A percentile compares a stretch with the other conserved stretches of the same genome.
Conservation (phyloP, 1,140 invertebrate species). For the Drosophila sucinea region DNA sequence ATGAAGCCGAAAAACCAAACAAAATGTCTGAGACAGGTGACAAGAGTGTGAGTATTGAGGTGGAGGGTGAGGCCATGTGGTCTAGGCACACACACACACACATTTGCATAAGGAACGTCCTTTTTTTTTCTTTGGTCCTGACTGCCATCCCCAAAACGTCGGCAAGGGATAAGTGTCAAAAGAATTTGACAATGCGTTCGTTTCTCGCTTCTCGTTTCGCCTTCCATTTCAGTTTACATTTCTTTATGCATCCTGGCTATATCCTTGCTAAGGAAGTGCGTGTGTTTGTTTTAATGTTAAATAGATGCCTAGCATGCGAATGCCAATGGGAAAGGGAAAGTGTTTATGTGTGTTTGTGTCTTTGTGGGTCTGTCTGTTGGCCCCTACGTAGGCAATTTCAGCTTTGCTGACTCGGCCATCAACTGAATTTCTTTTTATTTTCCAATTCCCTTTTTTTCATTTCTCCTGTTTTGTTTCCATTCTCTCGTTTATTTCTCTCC, state of each 20-base stretch:
- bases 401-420: constrained; percentile 70
- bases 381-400: constrained; percentile 68
- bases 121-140: not conserved
- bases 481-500: constrained; percentile 34
- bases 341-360: constrained; percentile 40
- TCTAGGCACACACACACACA: constrained; percentile 52
- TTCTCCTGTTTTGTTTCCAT: constrained; percentile 16
- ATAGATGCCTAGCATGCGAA: constrained; percentile 24
- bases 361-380: not conserved
- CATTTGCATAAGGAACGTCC: constrained; percentile 48
- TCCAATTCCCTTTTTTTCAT: not conserved
- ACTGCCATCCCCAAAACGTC: constrained; percentile 3
- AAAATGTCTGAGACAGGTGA: constrained; percentile 69
- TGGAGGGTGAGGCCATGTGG: constrained; percentile 4
- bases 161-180: constrained; percentile 79
- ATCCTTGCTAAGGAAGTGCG: constrained; percentile 28
- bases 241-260: constrained; percentile 68
- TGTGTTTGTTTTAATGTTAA: constrained; percentile 74
- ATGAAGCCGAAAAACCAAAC: constrained; percentile 59
- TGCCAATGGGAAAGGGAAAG: not conserved
- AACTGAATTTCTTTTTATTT: constrained; percentile 29
- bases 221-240: constrained; percentile 25
- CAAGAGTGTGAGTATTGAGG: constrained; percentile 20
- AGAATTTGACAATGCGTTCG: constrained; percentile 75
- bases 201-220: constrained; percentile 32